Base-by-base conservation (phyloP, 2,888 invertebrate species). In the Spilosoma lubricipeda region DNA sequence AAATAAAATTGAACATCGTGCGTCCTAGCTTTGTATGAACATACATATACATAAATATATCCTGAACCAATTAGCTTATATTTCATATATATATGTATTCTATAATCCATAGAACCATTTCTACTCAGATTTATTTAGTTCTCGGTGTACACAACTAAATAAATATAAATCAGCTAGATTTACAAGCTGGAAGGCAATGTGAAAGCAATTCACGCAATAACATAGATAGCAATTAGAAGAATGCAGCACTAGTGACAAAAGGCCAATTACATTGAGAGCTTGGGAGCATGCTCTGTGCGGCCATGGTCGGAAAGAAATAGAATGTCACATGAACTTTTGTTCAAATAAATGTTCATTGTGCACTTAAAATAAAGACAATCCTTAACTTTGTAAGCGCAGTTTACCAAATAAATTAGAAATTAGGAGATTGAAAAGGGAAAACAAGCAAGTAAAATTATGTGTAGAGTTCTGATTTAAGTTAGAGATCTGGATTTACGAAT, bases 251-350 rank as follows among this genome's bases (percentile, higher is more conserved):
- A 48, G 77, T 79, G 79, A 84, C 79, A 84, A 80, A 85, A 80
- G 70, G 72, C 77, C 78, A 85, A 85, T 84, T 84, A 85, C 70
- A 80, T 73, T 74, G 72, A 84, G 74, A 85, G 86, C 79, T 80
- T 42, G 73, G 59, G 30, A 59, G 65, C 23, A 48, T 70, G 52
- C 72, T 70, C 42, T 71, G 66, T 63, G 65, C 48, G 68, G 71
- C 67, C 69, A 70, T 75, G 81, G 73, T 72, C 73, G 67, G 27
- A 23, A 15, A 66, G 80, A 72, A 74, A 82, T 81, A 33, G 11
- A 30, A 64, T 64, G 45, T 18, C 15, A 45, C 39, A 36, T 36
- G 52, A 36, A 52, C 23, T 65, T 63, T 45, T 65, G 45, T 45
- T 36, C 42, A 20, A 48, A 64, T 45, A 71, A 65, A 71, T 27